phyloP scores from a whole-genome alignment of 2,797 vertebrate species.

The Macroramphosus scolopax region DNA sequence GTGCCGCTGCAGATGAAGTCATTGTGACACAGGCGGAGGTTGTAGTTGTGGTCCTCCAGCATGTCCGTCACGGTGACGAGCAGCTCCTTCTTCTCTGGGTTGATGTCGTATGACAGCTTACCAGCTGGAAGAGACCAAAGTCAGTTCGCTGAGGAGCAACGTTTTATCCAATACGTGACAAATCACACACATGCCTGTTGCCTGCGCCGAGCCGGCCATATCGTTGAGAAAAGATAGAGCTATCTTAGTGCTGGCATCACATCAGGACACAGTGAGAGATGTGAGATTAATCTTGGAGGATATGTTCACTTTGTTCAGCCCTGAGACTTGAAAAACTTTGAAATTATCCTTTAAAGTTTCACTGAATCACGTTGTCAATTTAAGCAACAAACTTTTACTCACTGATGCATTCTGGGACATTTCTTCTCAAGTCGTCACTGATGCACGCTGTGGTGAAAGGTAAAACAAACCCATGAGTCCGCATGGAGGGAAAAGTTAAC shows the following conservation, averaged over 20 bases:
- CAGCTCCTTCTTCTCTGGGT: slow-evolving; percentile 74
- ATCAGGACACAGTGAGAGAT: too few species aligned
- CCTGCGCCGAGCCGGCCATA: too few species aligned
- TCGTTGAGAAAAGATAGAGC: too few species aligned
- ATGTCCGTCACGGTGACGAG: slow-evolving; percentile 74
- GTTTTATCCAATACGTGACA: too few species aligned
- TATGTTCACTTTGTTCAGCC: too few species aligned
- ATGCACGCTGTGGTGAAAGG: slow-evolving; percentile 76
- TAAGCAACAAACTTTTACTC: slow-evolving; percentile 52
- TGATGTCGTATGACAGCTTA: slow-evolving; percentile 76
- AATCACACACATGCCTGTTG: too few species aligned
- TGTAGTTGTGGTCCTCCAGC: slow-evolving; percentile 74
- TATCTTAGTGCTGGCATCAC: too few species aligned
- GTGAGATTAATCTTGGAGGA: too few species aligned
- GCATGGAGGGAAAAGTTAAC: not conserved
- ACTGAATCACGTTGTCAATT: too few species aligned
- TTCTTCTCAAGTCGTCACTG: slow-evolving; percentile 75
- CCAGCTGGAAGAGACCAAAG: slow-evolving; percentile 68
- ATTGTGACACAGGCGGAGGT: slow-evolving; percentile 83
- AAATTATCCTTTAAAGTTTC: too few species aligned
- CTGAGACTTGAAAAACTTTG: too few species aligned
- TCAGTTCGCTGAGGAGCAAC: too few species aligned
- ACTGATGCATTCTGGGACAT: slow-evolving; percentile 85
- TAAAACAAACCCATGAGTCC: not conserved
- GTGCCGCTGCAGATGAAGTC: slow-evolving; percentile 78